Evolutionary conservation across 1,140 invertebrate species (phyloP), one percentile per base, ranked within the genome.

Genomic region (Drosophila nikananu): DNA sequence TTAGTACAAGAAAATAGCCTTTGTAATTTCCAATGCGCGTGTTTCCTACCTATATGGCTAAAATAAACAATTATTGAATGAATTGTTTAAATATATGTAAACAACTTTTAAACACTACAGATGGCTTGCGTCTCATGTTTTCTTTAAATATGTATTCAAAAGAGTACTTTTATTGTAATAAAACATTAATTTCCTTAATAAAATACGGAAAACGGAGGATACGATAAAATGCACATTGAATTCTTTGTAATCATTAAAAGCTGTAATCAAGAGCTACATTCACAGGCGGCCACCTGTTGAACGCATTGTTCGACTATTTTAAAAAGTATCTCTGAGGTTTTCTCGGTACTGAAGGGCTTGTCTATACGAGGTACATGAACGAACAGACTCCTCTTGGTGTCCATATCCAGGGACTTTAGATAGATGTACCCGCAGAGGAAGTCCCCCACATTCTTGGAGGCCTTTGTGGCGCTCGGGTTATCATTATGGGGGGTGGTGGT

Each of bases 341-440:
- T 91, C 32, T 89, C n/a, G 12, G 91, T 93, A 4, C 93, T 81
- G 76, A 95, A 95, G 2, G 94, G 94, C 19, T 92, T 81, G 71
- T 94, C 62, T n/a, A 95, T 80, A n/a, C 94, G 93, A 8, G 95
- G 95, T 6, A 96, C 95, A 91, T 96, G 95, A 23, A 96, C 86
- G 91, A 96, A 96, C 13, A 96, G 51, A 23, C 93, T 93, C 35
- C 93, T 93, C 12, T 92, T 81, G 17, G 74, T 73, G 78, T 95
- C 78, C 57, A 94, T 91, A 66, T 93, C 93, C 19, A 96, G 76
- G 2, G 95, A 96, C 61, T 94, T 94, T 67, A 95, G 94, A 92
- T 94, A 95, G 70, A 94, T 95, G 78, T 95, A 96, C 83, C 95
- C 95, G 73, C 95, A 96, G 0, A 96, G 82, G 83, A 94, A 96